A percentile compares a stretch with the other conserved stretches of the same genome.
Evolutionary conservation across 2,797 vertebrate genomes (phyloP).

Genomic region (Glyptemys insculpta): DNA sequence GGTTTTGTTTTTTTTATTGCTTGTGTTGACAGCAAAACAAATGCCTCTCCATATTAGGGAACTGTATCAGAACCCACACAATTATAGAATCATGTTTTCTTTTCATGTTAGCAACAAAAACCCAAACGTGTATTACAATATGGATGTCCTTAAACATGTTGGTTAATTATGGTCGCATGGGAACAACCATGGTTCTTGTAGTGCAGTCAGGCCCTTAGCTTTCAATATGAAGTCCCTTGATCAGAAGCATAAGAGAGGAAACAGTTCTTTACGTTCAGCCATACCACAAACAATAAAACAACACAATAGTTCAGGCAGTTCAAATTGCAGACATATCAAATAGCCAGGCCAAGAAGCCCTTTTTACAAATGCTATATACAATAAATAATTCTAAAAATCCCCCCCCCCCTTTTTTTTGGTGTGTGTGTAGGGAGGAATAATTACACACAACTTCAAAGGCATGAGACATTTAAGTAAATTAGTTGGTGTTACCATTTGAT

Average conservation of each 20-base stretch:
- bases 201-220: accelerated
- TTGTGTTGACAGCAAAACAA: not conserved
- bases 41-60: not conserved
- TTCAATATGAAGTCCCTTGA: not conserved
- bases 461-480: not conserved
- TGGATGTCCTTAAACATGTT: not conserved
- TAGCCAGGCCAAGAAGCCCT: not conserved
- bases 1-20: not conserved
- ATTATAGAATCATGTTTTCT: not conserved
- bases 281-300: not conserved
- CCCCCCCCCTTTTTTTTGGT: not conserved
- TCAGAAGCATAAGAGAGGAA: not conserved
- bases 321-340: not conserved
- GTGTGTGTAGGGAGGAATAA: not conserved
- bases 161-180: not conserved
- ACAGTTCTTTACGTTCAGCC: not conserved
- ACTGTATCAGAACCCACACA: accelerated
- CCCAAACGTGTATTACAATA: not conserved
- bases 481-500: not conserved
- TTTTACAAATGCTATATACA: not conserved
- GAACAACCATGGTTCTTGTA: not conserved
- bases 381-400: not conserved
- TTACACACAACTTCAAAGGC: accelerated
- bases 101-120: not conserved
- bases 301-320: accelerated